A percentile compares a stretch with the other conserved stretches of the same genome.
These are phyloP conservation scores for Agrochola macilenta DNA, from an alignment of 2,888 invertebrate species.

Conservation along the genomic window DNA sequence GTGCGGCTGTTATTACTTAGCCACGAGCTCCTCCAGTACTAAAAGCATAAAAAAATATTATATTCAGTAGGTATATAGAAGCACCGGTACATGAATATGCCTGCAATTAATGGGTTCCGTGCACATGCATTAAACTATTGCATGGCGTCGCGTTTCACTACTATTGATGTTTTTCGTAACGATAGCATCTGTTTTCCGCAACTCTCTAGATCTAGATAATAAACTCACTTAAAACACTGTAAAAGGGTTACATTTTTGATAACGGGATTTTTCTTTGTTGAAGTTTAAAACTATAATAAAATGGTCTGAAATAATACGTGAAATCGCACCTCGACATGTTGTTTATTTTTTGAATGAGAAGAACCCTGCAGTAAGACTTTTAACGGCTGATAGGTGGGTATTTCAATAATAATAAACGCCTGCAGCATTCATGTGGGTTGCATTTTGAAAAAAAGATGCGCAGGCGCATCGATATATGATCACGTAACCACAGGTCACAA, in stretches of 20 bases:
- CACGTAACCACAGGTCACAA: neutral
- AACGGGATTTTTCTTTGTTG: too few species aligned
- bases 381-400: neutral
- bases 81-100: neutral
- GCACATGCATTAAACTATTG: constrained; percentile 28
- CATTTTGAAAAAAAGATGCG: neutral
- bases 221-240: constrained; percentile 10
- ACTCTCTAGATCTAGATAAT: constrained; percentile 2
- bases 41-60: neutral
- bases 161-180: constrained; percentile 30
- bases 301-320: neutral
- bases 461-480: neutral
- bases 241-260: neutral
- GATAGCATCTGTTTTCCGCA: constrained; percentile 51
- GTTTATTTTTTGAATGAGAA: neutral
- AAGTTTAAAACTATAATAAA: too few species aligned
- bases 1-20: too few species aligned
- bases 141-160: constrained; percentile 40
- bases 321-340: neutral
- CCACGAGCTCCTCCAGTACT: neutral
- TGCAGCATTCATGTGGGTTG: neutral
- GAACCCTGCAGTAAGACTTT: neutral
- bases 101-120: constrained; percentile 1
- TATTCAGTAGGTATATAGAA: neutral
- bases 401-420: neutral